Percentiles rank a stretch among this genome's conserved stretches.
phyloP scores from a whole-genome alignment of 2,888 invertebrate genomes.

The Druceiella hillmani region DNA sequence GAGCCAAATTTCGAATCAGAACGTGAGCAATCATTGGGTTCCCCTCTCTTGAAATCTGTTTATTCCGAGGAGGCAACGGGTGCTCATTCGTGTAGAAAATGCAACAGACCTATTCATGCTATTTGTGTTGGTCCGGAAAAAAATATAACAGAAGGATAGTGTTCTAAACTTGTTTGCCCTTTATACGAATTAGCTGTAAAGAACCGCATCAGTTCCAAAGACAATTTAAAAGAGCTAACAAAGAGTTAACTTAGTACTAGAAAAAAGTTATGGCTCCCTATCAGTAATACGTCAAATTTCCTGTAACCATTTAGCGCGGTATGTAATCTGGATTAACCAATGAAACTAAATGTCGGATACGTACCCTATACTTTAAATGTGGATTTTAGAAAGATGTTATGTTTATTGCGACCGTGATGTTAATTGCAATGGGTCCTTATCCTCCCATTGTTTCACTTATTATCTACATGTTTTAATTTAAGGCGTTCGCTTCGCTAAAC shows the following conservation, averaged over 20 bases:
- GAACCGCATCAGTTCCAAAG: slow-evolving; percentile 4
- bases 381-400: too few relatives aligned
- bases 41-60: not conserved
- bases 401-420: too few relatives aligned
- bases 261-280: too few relatives aligned
- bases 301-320: too few relatives aligned
- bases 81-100: slow-evolving; percentile 4
- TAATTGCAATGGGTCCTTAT: too few relatives aligned
- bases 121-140: slow-evolving; percentile 2
- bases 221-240: slow-evolving; percentile 1
- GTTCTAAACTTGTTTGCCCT: slow-evolving; percentile 4
- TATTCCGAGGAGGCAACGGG: not conserved
- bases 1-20: not conserved
- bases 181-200: slow-evolving; percentile 1
- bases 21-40: not conserved
- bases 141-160: not conserved
- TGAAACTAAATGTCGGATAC: too few relatives aligned
- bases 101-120: slow-evolving; percentile 4
- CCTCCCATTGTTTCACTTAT: too few relatives aligned
- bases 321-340: too few relatives aligned
- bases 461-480: too few relatives aligned
- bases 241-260: slow-evolving; percentile 2
- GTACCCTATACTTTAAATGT: too few relatives aligned
- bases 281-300: too few relatives aligned
- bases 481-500: too few relatives aligned